These are phyloP conservation scores for Callinectes sapidus DNA, from an alignment of 2,888 invertebrate genomes.

Conservation along the genomic window DNA sequence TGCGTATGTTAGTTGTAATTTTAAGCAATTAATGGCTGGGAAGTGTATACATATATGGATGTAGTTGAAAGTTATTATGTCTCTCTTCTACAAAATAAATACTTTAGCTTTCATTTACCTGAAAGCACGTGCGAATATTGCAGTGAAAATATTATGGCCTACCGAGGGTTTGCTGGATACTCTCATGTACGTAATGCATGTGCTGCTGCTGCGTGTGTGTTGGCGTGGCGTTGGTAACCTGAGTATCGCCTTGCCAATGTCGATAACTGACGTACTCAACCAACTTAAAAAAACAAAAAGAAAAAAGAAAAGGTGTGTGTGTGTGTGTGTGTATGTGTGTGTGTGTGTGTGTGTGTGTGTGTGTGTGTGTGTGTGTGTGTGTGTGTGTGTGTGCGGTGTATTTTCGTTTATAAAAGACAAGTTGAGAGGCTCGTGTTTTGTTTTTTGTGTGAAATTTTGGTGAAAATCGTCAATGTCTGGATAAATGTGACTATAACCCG, in stretches of 20 bases:
- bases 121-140: neutral
- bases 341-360: conserved; percentile 1
- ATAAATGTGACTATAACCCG: too few species aligned
- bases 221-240: neutral
- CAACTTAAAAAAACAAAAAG: neutral
- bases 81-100: neutral
- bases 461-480: too few species aligned
- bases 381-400: too few species aligned
- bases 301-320: neutral
- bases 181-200: neutral
- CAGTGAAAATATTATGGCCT: neutral
- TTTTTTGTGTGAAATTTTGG: too few species aligned
- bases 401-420: too few species aligned
- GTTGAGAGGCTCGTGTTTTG: too few species aligned
- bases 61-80: neutral
- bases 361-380: neutral
- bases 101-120: neutral
- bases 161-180: neutral
- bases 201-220: neutral
- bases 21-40: neutral
- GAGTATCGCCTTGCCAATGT: neutral
- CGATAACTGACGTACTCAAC: neutral
- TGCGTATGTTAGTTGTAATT: neutral
- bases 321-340: neutral
- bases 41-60: neutral